phyloP scores from a whole-genome alignment of 2,113 vertebrate genomes.

The Herpetotheres cachinnans region DNA sequence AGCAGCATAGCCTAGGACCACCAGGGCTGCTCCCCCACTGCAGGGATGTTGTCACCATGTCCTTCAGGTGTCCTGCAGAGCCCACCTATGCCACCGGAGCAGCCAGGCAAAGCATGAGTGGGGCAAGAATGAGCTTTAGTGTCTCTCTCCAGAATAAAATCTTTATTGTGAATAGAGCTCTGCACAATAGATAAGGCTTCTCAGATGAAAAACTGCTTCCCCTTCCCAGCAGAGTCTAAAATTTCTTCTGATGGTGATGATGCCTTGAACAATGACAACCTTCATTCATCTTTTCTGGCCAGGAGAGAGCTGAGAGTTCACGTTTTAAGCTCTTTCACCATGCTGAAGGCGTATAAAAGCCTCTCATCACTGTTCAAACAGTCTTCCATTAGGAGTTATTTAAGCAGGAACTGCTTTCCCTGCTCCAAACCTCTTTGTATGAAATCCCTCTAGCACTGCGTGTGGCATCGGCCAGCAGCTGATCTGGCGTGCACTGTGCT shows the following conservation, averaged over 20 bases:
- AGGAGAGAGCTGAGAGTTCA: constrained; percentile 43
- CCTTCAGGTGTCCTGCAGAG: not conserved
- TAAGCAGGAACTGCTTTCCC: constrained; percentile 5
- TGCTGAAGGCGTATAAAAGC: constrained; percentile 11
- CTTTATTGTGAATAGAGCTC: not conserved
- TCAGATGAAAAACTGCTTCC: constrained; percentile 47
- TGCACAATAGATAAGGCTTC: constrained; percentile 26
- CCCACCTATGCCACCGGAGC: fast-evolving
- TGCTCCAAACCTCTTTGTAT: not conserved
- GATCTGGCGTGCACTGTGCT: not conserved
- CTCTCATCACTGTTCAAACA: constrained; percentile 37
- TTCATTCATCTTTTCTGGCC: constrained; percentile 52
- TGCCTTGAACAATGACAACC: constrained; percentile 41
- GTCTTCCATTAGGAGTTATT: constrained; percentile 26
- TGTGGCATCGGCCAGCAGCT: not conserved
- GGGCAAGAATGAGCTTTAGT: not conserved
- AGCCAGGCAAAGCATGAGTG: fast-evolving
- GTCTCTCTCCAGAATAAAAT: not conserved
- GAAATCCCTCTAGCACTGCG: not conserved
- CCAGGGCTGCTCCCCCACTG: fast-evolving
- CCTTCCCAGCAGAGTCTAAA: not conserved
- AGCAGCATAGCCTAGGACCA: not conserved
- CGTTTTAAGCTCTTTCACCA: constrained; percentile 21
- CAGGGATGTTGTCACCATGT: not conserved
- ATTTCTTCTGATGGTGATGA: constrained; percentile 40